Base-by-base conservation (phyloP, 2,113 vertebrate species). In the Camarhynchus parvulus region DNA sequence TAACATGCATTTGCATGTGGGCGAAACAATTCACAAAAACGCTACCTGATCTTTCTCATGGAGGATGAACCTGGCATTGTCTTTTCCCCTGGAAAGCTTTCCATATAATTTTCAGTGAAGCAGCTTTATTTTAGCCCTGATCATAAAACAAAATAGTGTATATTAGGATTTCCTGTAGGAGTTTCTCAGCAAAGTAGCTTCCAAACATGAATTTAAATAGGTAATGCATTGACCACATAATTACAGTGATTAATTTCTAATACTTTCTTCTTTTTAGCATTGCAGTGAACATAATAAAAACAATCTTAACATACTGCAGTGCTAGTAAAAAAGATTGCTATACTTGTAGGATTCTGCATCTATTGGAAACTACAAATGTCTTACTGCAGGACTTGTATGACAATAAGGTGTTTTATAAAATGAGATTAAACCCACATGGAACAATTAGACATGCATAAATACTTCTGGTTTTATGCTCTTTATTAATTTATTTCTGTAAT, bases 131-230 rank as follows among this genome's bases (percentile, higher is more conserved):
- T 93, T 70, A 70, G n/a, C 22, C 73, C 30, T 56, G 28, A 76
- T 83, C 59, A 85, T 49, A 77, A 70, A 89, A 1, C 1, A 24
- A 44, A 74, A 59, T 88, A 66, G 37, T 2, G 4, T 66, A 8
- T 49, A 75, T 61, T 59, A 77, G 37, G 21, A 88, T 87, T 90
- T 83, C 35, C 37, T 7, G 23, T 44, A 69, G 87, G 67, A 87
- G 77, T 62, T 89, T 90, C 81, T 88, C 23, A 88, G 41, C 33
- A 83, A 91, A 56, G 15, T 42, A 78, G 9, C 39, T 92, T 86
- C 53, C 76, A 90, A 92, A 83, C 19, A 87, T 28, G 30, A 72
- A 86, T 93, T 83, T 89, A 73, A 87, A 97, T 31, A 86, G 28
- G 30, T 56, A 91, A 92, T 69, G 16, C 41, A 72, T 18, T 80